Conservation (phyloP, 2,113 vertebrate genomes). For the Lophura nycthemera region DNA sequence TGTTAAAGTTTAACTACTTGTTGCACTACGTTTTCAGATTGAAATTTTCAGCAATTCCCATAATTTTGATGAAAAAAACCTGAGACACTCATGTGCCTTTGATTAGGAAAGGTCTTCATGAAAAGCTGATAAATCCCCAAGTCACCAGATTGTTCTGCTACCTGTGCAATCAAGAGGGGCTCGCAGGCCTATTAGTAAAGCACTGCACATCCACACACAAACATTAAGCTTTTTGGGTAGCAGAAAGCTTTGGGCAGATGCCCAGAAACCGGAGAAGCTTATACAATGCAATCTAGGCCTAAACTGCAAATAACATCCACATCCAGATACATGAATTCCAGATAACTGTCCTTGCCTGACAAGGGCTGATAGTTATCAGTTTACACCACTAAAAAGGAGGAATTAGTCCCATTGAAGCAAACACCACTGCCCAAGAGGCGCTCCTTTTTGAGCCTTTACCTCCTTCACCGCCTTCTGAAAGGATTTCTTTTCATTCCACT, state of each 20-base stretch:
- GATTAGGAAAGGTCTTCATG: not conserved
- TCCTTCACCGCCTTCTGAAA: not conserved
- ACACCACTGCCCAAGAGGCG: accelerated
- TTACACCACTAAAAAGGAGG: not conserved
- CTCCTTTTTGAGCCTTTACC: constrained; percentile 39
- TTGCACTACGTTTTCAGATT: not conserved
- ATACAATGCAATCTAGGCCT: not conserved
- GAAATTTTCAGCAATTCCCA: not conserved
- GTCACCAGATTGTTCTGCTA: not conserved
- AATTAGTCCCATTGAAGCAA: not conserved
- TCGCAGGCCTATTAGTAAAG: accelerated
- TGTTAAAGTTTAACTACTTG: not conserved
- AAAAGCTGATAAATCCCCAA: not conserved
- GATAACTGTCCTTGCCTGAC: not conserved
- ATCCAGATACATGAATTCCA: not conserved
- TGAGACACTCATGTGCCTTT: accelerated
- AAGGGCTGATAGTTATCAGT: not conserved
- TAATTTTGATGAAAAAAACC: not conserved
- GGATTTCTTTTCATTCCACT: constrained; percentile 54
- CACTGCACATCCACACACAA: not conserved
- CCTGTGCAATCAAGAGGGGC: not conserved
- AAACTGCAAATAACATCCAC: not conserved
- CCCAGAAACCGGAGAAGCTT: not conserved
- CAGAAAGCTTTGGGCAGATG: not conserved
- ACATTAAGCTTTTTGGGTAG: not conserved